Evolutionary conservation across 2,888 invertebrate genomes (phyloP), one percentile per base, ranked within the genome.

Genomic region (Eupithecia vulgata): DNA sequence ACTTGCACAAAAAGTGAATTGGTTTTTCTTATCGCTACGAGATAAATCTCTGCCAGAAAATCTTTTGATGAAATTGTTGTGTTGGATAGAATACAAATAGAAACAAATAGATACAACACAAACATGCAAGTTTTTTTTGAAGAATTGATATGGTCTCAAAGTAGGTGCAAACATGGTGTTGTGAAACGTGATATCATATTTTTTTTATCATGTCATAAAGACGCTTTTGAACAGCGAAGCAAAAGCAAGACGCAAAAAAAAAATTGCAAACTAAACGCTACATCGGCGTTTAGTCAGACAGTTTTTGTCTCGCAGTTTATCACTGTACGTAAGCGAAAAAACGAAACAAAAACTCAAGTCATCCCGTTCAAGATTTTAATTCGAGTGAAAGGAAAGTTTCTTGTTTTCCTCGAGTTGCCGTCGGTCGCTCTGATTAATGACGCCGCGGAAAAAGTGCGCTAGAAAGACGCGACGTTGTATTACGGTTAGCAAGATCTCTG

Each of bases 331-430:
- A 70, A 76, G 75, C 65, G 71, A 80, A 78, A 81, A 82, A 67
- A 70, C 57, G 52, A 67, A 82, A 80, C 81, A 85, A 85, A 84
- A 78, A 72, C 74, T 71, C 62, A 74, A 87, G 83, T 85, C 86
- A 87, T 85, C 80, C 80, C 80, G 82, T 78, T 83, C 78, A 84
- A 87, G 86, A 87, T 87, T 90, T 90, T 90, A 90, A 91, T 90
- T 90, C 89, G 74, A 87, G 87, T 85, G 86, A 88, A 87, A 88
- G 86, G 82, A 85, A 89, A 90, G 82, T 90, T 90, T 90, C 86
- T 88, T 88, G 87, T 90, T 90, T 85, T 82, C 83, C 81, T 79
- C 81, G 81, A 87, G 83, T 85, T 86, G 37, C 81, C 79, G 70
- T 62, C 73, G 45, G 80, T 71, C 87, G 87, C 80, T 70, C 85